Evolutionary conservation across 2,888 invertebrate genomes (phyloP).

Genomic region (Keiferia lycopersicella): DNA sequence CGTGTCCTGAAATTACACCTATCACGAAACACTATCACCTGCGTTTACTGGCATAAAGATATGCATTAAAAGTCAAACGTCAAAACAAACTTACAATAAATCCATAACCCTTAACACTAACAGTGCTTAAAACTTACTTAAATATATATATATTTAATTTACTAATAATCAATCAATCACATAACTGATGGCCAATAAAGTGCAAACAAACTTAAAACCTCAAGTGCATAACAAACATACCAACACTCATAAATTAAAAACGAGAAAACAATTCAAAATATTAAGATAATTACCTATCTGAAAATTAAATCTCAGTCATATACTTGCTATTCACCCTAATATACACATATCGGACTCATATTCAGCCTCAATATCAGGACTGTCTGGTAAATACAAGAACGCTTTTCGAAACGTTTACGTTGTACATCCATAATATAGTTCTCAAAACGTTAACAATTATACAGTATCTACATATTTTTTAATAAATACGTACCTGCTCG

Average conservation of each 20-base stretch:
- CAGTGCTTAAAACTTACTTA: conserved; percentile 58
- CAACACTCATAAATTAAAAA: conserved; percentile 37
- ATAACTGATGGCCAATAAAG: conserved; percentile 68
- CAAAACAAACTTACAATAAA: conserved; percentile 56
- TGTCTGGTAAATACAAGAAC: not conserved
- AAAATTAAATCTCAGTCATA: conserved; percentile 33
- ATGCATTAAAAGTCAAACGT: conserved; percentile 66
- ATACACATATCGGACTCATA: not conserved
- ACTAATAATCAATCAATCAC: conserved; percentile 45
- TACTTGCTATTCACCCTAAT: conserved; percentile 23
- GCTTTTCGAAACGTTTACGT: conserved; percentile 40
- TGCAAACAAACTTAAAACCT: conserved; percentile 67
- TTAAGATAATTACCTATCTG: conserved; percentile 31
- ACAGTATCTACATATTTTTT: conserved; percentile 38
- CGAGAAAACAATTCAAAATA: conserved; percentile 30
- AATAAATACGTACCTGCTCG: conserved; percentile 51
- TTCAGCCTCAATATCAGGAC: conserved; percentile 13
- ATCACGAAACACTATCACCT: conserved; percentile 77
- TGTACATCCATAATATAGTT: conserved; percentile 37
- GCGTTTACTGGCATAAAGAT: conserved; percentile 73
- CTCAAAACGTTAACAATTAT: conserved; percentile 3
- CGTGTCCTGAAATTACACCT: conserved; percentile 36
- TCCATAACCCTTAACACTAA: conserved; percentile 70
- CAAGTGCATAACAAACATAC: conserved; percentile 71
- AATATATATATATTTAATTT: conserved; percentile 40